Conservation (phyloP, 1,140 invertebrate species). For the Orussus abietinus region DNA sequence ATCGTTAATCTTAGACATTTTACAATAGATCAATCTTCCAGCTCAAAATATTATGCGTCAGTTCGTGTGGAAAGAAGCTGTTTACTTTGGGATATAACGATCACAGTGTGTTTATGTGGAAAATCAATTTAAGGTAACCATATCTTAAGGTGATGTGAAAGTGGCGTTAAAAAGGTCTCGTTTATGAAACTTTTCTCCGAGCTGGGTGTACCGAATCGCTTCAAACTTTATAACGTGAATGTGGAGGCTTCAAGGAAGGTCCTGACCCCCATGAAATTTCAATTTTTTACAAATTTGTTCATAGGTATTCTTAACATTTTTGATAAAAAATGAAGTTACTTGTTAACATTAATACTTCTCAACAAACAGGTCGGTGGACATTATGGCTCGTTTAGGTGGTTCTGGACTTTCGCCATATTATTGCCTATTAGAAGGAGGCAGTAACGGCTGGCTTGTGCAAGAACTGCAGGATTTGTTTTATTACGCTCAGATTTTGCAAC, state of each 20-base stretch:
- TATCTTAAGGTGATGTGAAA: no score
- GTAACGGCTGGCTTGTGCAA: slow-evolving; percentile 62
- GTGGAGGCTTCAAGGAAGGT: no score
- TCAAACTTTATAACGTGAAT: no score
- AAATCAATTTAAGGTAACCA: slow-evolving; percentile 56
- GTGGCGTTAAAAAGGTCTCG: no score
- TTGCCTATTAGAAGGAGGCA: slow-evolving; percentile 57
- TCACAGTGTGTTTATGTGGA: slow-evolving; percentile 59
- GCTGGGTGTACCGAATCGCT: no score
- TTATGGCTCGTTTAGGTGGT: slow-evolving; percentile 52
- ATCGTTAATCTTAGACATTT: slow-evolving; percentile 15
- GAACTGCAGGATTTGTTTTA: slow-evolving; percentile 71
- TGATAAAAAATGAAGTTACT: no score
- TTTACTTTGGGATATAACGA: slow-evolving; percentile 60
- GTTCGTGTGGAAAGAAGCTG: slow-evolving; percentile 48
- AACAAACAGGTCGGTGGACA: slow-evolving; percentile 57
- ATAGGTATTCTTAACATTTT: no score
- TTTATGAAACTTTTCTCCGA: no score
- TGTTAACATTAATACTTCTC: no score
- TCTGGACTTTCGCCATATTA: slow-evolving; percentile 57
- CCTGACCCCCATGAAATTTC: no score
- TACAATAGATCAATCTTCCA: slow-evolving; percentile 23
- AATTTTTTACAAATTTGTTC: no score
- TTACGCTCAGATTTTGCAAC: slow-evolving; percentile 68
- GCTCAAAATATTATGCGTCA: slow-evolving; percentile 42